Percentiles rank a stretch among this genome's conserved stretches.
Evolutionary conservation across 2,797 vertebrate genomes (phyloP).

Genomic region (Scolopax rusticola): DNA sequence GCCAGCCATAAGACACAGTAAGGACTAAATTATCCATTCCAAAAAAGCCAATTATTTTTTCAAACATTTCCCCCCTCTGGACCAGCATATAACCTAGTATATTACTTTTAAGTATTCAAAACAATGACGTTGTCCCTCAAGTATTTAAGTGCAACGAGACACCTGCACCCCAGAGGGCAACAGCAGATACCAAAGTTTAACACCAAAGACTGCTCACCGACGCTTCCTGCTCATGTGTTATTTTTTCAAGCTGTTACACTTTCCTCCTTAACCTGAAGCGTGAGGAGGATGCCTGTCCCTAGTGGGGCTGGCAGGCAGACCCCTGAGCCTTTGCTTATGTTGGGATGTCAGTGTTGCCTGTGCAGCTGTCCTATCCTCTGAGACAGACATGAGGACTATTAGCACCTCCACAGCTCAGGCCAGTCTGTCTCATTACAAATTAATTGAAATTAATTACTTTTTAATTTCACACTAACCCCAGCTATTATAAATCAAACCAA

Average conservation of each 20-base stretch:
- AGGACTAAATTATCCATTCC: background rate
- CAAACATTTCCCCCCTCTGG: background rate
- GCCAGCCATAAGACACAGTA: background rate
- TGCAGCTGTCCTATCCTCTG: slow-evolving; percentile 31
- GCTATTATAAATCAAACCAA: slow-evolving; percentile 80
- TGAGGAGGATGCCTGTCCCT: background rate
- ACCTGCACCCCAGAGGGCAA: background rate
- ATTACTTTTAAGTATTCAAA: background rate
- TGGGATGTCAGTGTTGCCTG: slow-evolving; percentile 31
- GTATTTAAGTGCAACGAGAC: background rate
- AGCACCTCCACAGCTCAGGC: slow-evolving; percentile 66
- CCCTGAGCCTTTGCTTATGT: background rate
- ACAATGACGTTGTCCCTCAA: background rate
- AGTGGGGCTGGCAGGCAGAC: slow-evolving; percentile 16
- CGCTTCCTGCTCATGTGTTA: background rate
- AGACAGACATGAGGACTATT: slow-evolving; percentile 62
- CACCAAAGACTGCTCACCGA: background rate
- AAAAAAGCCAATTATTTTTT: background rate
- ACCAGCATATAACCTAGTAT: background rate
- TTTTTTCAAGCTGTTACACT: slow-evolving; percentile 7
- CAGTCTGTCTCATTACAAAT: slow-evolving; percentile 73
- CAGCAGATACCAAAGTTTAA: background rate
- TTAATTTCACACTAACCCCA: slow-evolving; percentile 79
- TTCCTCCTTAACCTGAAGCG: background rate
- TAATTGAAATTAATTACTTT: slow-evolving; percentile 82